A percentile compares a stretch with the other conserved stretches of the same genome.
These are phyloP conservation scores for Neosilurus mollespiculum DNA, from an alignment of 2,797 vertebrate genomes.

Conservation along the genomic window DNA sequence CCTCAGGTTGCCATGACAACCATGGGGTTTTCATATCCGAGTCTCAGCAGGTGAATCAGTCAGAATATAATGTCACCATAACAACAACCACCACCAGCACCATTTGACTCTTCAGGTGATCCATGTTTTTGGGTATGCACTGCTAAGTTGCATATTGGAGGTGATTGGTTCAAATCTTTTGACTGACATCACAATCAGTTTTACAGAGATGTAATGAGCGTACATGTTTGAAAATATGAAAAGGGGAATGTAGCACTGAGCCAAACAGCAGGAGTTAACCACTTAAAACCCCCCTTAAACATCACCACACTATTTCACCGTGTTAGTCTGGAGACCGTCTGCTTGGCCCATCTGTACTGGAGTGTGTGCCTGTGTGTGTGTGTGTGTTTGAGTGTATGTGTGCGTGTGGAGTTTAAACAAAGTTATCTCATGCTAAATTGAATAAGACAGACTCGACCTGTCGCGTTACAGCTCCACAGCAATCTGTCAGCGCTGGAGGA, in stretches of 20 bases:
- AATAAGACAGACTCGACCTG: constrained; percentile 51
- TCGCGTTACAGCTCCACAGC: constrained; percentile 19
- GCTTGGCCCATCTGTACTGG: constrained; percentile 16
- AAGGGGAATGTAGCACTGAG: not conserved
- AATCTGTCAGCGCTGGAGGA: constrained; percentile 52
- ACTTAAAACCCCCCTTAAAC: not conserved
- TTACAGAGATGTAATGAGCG: not conserved
- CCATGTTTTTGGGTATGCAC: not conserved
- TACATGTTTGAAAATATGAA: not conserved
- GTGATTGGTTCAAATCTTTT: not conserved
- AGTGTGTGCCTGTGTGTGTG: not conserved
- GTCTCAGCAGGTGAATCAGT: not conserved
- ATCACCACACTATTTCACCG: not conserved
- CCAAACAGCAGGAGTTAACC: not conserved
- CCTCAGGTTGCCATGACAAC: not conserved
- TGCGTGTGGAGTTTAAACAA: constrained; percentile 49
- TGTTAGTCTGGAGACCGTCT: constrained; percentile 17
- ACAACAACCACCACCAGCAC: not conserved
- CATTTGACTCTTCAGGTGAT: not conserved
- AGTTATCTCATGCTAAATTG: constrained; percentile 57
- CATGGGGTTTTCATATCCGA: too few species aligned
- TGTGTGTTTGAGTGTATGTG: not conserved
- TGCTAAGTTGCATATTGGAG: not conserved
- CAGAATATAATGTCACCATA: too few species aligned
- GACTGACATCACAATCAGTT: not conserved